Base-by-base conservation (phyloP, 2,888 invertebrate genomes). In the Ophonus ardosiacus region DNA sequence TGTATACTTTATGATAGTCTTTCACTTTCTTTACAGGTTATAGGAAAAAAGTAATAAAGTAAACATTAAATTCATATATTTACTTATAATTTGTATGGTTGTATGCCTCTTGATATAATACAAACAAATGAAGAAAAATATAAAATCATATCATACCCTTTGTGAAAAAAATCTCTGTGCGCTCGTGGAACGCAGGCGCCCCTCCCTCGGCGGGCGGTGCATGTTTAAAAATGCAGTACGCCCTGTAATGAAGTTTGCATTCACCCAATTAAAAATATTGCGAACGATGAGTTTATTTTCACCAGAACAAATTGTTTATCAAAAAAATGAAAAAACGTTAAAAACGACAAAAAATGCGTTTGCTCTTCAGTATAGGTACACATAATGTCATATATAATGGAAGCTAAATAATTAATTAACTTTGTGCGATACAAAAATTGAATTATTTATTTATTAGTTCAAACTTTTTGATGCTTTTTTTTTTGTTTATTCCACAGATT, bases 191-290 rank as follows among this genome's bases (percentile, higher is more conserved):
- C 31, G 31, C 31, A 31, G 31, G 31, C 31, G 18, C 43, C 18
- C 71, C n/a, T 38, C 31, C 56, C 74, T 51, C n/a, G 8, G 7
- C n/a, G 8, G 31, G 8, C 31, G 68, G 51, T 82, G 68, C 71
- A 82, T 61, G 76, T 84, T 84, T 84, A 84, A 84, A 84, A 84
- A 84, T 84, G 84, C 84, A 84, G 63, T 24, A 84, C 43, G 24
- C 51, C 61, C 63, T 18, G 51, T 78, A 84, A 78, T 84, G 78
- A 84, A 84, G 84, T 84, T 84, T 84, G 78, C 78, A 65, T 76
- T 59, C 43, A 31, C 61, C 84, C 84, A 84, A 84, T 84, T 84
- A 84, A 84, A 84, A 84, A 84, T 84, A 84, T 84, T 84, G 78
- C 84, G 63, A 71, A 81, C 71, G 81, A 31, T 80, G 31, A 18